Evolutionary conservation across 2,113 vertebrate species (phyloP), one percentile per base, ranked within the genome.

Genomic region (Oncorhynchus nerka): DNA sequence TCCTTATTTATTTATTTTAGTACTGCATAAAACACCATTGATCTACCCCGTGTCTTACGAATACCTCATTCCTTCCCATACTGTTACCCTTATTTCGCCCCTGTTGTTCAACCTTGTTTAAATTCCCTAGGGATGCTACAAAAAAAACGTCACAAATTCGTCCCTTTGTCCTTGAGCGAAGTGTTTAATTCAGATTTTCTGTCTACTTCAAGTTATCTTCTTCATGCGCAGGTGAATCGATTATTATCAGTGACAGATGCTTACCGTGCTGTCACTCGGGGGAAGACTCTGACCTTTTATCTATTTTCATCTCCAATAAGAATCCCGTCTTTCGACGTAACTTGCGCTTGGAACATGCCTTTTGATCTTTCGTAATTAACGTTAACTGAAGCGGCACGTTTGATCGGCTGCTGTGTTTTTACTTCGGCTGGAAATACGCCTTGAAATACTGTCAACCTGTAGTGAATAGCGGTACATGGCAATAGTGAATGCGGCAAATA

Each of bases 181-280:
- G 59, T 15, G 2, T 61, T 61, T 61, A 61, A n/a, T 61, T 22
- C 59, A 16, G 49, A 55, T 62, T 2, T 22, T 62, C 12, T 16
- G 9, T 20, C 59, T 62, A n/a, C n/a, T 62, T n/a, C 49, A 55
- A 16, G 49, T 55, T 1, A 55, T 45, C 39, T 39, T 51, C 49
- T 55, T 55, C 49, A 55, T 55, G 49, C 49, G 16, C 49, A 15
- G 49, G 16, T 55, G 4, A 32, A 26, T 67, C 15, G 26, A 67
- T 79, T 78, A 86, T 86, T 74, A 82, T 74, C 75, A 75, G 75
- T 72, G 83, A 86, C 86, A 81, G 81, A 74, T 80, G 68, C 48
- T 64, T 20, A 45, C 80, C 5, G 0, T 4, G 13, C 51, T 11
- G 39, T 72, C 66, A 72, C 51, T 11, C 8, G 5, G 72, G 72